Evolutionary conservation across 2,888 invertebrate species (phyloP).

Genomic region (Crepidodera aurea): DNA sequence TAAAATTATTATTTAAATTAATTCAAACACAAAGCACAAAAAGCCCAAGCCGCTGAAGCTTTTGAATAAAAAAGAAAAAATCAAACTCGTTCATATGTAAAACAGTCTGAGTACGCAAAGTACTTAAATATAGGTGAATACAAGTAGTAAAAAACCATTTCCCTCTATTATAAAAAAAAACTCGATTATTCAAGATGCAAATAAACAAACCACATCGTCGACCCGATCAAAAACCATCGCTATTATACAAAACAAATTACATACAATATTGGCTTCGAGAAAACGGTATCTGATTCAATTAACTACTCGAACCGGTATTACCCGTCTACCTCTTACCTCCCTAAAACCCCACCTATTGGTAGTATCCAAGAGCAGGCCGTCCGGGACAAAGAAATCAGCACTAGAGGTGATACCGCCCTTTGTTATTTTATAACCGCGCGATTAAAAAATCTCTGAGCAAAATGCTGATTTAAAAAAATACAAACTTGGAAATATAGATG

Average conservation of each 20-base stretch:
- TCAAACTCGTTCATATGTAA: too few species aligned
- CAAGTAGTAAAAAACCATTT: too few species aligned
- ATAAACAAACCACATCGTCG: slow-evolving; percentile 8
- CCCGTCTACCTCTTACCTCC: slow-evolving; percentile 20
- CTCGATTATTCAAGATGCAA: neutral
- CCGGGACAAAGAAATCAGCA: slow-evolving; percentile 10
- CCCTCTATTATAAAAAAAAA: too few species aligned
- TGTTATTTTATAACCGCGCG: slow-evolving; percentile 8
- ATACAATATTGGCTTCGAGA: slow-evolving; percentile 33
- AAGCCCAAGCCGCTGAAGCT: too few species aligned
- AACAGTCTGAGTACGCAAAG: too few species aligned
- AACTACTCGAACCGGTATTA: slow-evolving; percentile 28
- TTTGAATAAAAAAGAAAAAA: too few species aligned
- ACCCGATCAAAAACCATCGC: slow-evolving; percentile 26
- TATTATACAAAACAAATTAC: slow-evolving; percentile 35
- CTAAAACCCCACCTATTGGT: slow-evolving; percentile 6
- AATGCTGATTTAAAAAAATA: too few species aligned
- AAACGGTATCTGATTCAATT: slow-evolving; percentile 38
- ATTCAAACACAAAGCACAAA: too few species aligned
- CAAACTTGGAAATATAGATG: too few species aligned
- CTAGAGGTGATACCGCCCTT: slow-evolving; percentile 11
- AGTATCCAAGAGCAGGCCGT: neutral
- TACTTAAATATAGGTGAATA: too few species aligned
- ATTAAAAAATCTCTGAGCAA: too few species aligned
- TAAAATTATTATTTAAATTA: too few species aligned